These are phyloP conservation scores for Periparus ater DNA, from an alignment of 2,797 vertebrate species.

Conservation along the genomic window DNA sequence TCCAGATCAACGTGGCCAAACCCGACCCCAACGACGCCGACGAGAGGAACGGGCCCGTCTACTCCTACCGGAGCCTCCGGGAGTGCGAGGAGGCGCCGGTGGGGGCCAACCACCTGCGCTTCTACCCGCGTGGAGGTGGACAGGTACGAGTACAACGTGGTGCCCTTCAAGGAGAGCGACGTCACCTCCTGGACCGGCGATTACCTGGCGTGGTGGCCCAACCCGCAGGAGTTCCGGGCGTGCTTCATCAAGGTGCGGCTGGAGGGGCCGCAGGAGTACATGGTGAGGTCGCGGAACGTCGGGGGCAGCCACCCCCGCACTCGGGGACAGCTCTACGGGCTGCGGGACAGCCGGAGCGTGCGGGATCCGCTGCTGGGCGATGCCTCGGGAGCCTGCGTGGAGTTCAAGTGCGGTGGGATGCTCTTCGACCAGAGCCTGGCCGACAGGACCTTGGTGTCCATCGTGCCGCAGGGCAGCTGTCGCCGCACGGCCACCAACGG, in stretches of 20 bases:
- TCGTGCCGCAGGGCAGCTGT: constrained; percentile 91
- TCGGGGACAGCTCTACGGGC: constrained; percentile 87
- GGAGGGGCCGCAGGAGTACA: constrained; percentile 90
- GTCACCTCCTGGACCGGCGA: constrained; percentile 92
- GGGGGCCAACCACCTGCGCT: constrained; percentile 90
- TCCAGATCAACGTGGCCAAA: constrained; percentile 91
- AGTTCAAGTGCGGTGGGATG: constrained; percentile 98
- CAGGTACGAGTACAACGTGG: constrained; percentile 95
- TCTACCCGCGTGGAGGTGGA: constrained; percentile 93
- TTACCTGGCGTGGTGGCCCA: constrained; percentile 97
- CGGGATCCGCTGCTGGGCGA: constrained; percentile 78
- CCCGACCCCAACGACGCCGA: constrained; percentile 87
- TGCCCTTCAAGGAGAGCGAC: constrained; percentile 91
- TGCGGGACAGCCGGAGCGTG: constrained; percentile 92
- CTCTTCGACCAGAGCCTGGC: constrained; percentile 89
- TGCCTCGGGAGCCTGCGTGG: constrained; percentile 89
- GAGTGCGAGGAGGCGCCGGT: constrained; percentile 87
- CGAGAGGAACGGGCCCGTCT: constrained; percentile 91
- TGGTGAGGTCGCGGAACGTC: constrained; percentile 88
- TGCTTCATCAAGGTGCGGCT: constrained; percentile 94
- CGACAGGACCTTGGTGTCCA: constrained; percentile 88
- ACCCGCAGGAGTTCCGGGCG: constrained; percentile 96
- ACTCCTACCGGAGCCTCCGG: constrained; percentile 87
- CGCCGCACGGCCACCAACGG: constrained; percentile 80
- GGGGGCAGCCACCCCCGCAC: constrained; percentile 89